Evolutionary conservation across 2,113 vertebrate genomes (phyloP), one percentile per base, ranked within the genome.

Genomic region (Macroglossus sobrinus): DNA sequence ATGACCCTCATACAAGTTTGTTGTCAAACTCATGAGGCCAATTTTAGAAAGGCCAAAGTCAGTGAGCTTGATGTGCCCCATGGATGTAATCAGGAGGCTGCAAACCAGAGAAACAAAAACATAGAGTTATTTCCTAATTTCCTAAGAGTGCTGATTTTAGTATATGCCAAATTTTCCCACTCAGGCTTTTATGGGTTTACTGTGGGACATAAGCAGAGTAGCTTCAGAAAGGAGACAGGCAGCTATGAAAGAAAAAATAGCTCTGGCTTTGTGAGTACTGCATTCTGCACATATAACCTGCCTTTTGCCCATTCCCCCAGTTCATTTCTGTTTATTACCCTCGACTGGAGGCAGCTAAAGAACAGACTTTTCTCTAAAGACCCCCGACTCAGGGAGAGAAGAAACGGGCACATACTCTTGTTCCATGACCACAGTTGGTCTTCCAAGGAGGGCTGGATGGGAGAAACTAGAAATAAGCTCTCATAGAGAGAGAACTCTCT

Each of bases 1-100:
- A 98, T 99, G 99, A 33, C 99, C 99, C 95, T 99, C 99, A 0
- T 99, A 99, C 93, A 99, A 98, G 97, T 99, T 99, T 15, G 99
- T 99, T 84, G 99, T 99, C 95, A 99, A 98, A 89, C 99, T 99
- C 99, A 99, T 99, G 96, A 99, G 98, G 53, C 99, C 99, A 10
- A 99, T 99, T 98, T 99, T 99, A 45, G 99, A 99, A 50, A 99
- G 99, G 14, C 99, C 99, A 45, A 99, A 99, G 98, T 99, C 99
- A 15, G 99, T 99, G 84, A 99, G 99, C 96, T 99, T 99, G 96
- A 99, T 99, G 97, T 99, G 99, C 93, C 99, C 99, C 99, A 99
- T 98, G 53, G 99, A 99, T 30, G 99, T 99, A 98, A 99, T 99
- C 47, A 99, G 98, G n/a, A 99, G 99, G 98, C 99, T 99, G 72